phyloP scores from a whole-genome alignment of 2,888 invertebrate genomes.

The Galerucella pusilla region DNA sequence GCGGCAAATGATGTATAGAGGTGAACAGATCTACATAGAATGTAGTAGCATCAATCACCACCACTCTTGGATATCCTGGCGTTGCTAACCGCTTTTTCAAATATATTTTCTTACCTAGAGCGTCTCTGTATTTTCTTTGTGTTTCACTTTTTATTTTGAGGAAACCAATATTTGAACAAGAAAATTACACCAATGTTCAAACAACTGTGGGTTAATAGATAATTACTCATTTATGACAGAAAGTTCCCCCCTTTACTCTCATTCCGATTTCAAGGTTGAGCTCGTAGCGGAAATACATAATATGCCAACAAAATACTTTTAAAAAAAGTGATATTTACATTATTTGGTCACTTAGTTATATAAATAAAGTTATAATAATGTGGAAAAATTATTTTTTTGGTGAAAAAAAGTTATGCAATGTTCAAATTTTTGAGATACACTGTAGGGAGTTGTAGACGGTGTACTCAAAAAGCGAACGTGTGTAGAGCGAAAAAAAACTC shows the following conservation, averaged over 20 bases:
- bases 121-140: neutral
- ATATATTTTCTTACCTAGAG: neutral
- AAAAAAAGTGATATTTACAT: neutral
- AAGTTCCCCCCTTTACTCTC: neutral
- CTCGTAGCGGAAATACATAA: neutral
- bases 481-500: too few species aligned
- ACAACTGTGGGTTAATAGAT: constrained; percentile 1
- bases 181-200: constrained; percentile 2
- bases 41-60: too few species aligned
- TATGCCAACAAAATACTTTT: neutral
- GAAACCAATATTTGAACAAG: constrained; percentile 11
- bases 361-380: neutral
- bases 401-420: neutral
- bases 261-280: neutral
- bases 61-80: too few species aligned
- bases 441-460: too few species aligned
- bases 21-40: too few species aligned
- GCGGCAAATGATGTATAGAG: too few species aligned
- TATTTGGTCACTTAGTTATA: neutral
- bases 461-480: too few species aligned
- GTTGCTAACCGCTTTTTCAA: neutral
- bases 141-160: constrained; percentile 8
- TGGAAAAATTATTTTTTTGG: too few species aligned
- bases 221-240: neutral
- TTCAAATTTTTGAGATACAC: too few species aligned